phyloP scores from a whole-genome alignment of 2,113 vertebrate genomes.

The Trichomycterus rosablanca region DNA sequence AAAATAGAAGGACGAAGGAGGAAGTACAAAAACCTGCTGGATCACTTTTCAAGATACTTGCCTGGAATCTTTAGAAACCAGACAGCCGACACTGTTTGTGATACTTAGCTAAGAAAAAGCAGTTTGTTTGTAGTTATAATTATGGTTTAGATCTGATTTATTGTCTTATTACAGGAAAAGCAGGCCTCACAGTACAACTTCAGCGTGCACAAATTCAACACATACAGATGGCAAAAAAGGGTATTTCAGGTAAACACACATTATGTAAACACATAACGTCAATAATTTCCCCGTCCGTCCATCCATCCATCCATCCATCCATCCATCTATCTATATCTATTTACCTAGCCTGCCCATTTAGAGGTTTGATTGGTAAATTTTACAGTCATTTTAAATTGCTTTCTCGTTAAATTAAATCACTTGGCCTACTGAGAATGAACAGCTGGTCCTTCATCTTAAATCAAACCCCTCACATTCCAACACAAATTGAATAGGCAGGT shows the following conservation, averaged over 20 bases:
- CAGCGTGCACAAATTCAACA: slow-evolving; percentile 69
- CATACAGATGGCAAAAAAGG: slow-evolving; percentile 74
- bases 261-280: too few species aligned
- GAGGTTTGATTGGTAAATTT: too few species aligned
- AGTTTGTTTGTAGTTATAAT: background rate
- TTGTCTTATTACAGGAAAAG: slow-evolving; percentile 50
- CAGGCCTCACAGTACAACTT: slow-evolving; percentile 65
- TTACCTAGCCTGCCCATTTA: too few species aligned
- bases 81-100: background rate
- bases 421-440: too few species aligned
- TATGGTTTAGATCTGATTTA: background rate
- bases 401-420: too few species aligned
- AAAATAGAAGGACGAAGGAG: background rate
- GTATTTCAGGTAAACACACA: slow-evolving; percentile 66
- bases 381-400: too few species aligned
- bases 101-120: background rate
- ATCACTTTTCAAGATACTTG: slow-evolving; percentile 1
- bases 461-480: too few species aligned
- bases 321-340: too few species aligned
- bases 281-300: too few species aligned
- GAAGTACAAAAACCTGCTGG: slow-evolving; percentile 8
- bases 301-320: too few species aligned
- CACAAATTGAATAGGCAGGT: too few species aligned
- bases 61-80: background rate
- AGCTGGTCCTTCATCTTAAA: too few species aligned